Evolutionary conservation across 2,888 invertebrate species (phyloP).

Genomic region (Tribolium freemani): DNA sequence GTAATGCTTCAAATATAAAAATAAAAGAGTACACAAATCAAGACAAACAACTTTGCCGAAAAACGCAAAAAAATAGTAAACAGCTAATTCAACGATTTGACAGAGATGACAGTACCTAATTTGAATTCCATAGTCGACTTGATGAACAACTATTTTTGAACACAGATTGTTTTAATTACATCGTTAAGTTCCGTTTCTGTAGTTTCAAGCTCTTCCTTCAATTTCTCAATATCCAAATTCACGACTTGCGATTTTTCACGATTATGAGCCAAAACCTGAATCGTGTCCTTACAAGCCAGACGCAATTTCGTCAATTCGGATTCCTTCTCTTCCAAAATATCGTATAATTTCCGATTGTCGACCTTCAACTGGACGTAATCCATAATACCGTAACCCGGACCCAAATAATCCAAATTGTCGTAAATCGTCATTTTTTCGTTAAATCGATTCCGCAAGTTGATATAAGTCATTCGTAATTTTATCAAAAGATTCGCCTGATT

Average conservation of each 20-base stretch:
- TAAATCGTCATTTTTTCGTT: slow-evolving; percentile 54
- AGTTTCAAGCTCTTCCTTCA: slow-evolving; percentile 43
- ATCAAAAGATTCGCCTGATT: slow-evolving; percentile 52
- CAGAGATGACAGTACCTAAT: too few relatives aligned
- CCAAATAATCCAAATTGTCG: slow-evolving; percentile 65
- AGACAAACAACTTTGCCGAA: too few relatives aligned
- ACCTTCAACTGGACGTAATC: slow-evolving; percentile 71
- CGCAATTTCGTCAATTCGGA: slow-evolving; percentile 68
- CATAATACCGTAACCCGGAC: slow-evolving; percentile 68
- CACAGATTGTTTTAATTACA: slow-evolving; percentile 37
- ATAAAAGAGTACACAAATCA: too few relatives aligned
- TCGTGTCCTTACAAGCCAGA: slow-evolving; percentile 67
- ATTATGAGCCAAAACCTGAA: slow-evolving; percentile 68
- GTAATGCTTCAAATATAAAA: too few relatives aligned
- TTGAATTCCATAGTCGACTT: too few relatives aligned
- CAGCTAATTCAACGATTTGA: too few relatives aligned
- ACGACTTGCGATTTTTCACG: slow-evolving; percentile 68
- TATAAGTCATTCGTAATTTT: slow-evolving; percentile 53
- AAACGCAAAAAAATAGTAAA: too few relatives aligned
- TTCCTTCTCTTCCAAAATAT: slow-evolving; percentile 71
- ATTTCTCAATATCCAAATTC: slow-evolving; percentile 53
- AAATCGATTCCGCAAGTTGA: slow-evolving; percentile 56
- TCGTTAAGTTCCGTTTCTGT: slow-evolving; percentile 48
- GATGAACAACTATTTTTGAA: too few relatives aligned
- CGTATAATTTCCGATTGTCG: slow-evolving; percentile 69